A percentile compares a stretch with the other conserved stretches of the same genome.
phyloP scores from a whole-genome alignment of 2,888 invertebrate species.

The Pecten maximus region DNA sequence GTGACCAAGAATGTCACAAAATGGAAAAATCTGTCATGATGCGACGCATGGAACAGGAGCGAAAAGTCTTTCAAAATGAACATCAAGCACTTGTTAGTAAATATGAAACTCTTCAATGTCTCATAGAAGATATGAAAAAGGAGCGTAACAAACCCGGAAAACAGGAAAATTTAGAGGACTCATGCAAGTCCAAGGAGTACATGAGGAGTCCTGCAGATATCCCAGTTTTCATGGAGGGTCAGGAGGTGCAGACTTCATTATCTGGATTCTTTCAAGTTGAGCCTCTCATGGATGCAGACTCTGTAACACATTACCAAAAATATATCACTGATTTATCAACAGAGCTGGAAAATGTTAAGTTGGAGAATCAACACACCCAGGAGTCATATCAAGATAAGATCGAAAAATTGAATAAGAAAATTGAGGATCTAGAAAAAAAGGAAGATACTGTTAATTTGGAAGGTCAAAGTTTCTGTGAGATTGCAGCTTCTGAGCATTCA shows the following conservation, averaged over 20 bases:
- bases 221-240: neutral
- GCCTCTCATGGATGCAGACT: neutral
- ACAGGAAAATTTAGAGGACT: neutral
- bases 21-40: neutral
- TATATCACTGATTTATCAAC: slow-evolving; percentile 44
- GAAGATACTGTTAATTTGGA: slow-evolving; percentile 42
- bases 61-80: neutral
- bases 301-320: slow-evolving; percentile 33
- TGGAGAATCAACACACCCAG: slow-evolving; percentile 46
- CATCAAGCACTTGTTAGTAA: slow-evolving; percentile 23
- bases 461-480: neutral
- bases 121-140: slow-evolving; percentile 64
- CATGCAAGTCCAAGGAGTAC: slow-evolving; percentile 61
- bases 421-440: slow-evolving; percentile 52
- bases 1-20: neutral
- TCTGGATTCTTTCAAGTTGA: slow-evolving; percentile 18
- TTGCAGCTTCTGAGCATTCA: neutral
- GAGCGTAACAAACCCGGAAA: slow-evolving; percentile 58
- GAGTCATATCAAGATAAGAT: slow-evolving; percentile 54
- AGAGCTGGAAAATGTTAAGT: slow-evolving; percentile 33
- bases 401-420: slow-evolving; percentile 54
- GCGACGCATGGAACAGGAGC: neutral
- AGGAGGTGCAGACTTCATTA: slow-evolving; percentile 16
- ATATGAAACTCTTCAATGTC: slow-evolving; percentile 64
- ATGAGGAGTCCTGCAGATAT: slow-evolving; percentile 48